These are phyloP conservation scores for Archilochus colubris DNA, from an alignment of 2,113 vertebrate genomes.

Conservation along the genomic window DNA sequence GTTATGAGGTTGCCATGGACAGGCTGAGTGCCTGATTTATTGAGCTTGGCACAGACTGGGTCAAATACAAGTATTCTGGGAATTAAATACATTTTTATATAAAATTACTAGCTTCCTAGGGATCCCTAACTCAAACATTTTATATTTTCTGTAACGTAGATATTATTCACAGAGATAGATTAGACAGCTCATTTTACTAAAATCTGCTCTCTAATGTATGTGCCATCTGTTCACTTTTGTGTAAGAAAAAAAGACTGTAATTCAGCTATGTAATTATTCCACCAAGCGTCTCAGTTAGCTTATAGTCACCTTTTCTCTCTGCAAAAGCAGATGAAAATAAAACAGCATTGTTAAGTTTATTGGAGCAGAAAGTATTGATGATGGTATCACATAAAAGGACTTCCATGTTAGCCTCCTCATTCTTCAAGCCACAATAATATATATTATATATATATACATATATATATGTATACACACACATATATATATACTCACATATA, in stretches of 20 bases:
- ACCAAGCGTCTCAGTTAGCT: not conserved
- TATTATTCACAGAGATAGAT: not conserved
- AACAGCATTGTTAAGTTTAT: not conserved
- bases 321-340: not conserved
- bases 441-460: too few relatives aligned
- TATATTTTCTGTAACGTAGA: not conserved
- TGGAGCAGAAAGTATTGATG: not conserved
- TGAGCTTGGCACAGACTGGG: not conserved
- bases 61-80: not conserved
- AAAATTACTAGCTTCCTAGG: not conserved
- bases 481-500: too few relatives aligned
- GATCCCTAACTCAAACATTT: not conserved
- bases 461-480: too few relatives aligned
- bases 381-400: not conserved
- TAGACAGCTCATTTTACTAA: slow-evolving; percentile 29
- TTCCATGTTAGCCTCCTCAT: not conserved
- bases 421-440: not conserved
- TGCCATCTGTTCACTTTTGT: slow-evolving; percentile 32
- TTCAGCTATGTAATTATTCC: slow-evolving; percentile 11
- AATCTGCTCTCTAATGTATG: slow-evolving; percentile 24
- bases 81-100: not conserved
- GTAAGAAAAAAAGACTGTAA: slow-evolving; percentile 13
- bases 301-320: not conserved
- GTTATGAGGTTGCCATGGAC: not conserved
- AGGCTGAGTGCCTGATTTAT: not conserved